phyloP scores from a whole-genome alignment of 2,888 invertebrate species.

The Drosophila affinis region DNA sequence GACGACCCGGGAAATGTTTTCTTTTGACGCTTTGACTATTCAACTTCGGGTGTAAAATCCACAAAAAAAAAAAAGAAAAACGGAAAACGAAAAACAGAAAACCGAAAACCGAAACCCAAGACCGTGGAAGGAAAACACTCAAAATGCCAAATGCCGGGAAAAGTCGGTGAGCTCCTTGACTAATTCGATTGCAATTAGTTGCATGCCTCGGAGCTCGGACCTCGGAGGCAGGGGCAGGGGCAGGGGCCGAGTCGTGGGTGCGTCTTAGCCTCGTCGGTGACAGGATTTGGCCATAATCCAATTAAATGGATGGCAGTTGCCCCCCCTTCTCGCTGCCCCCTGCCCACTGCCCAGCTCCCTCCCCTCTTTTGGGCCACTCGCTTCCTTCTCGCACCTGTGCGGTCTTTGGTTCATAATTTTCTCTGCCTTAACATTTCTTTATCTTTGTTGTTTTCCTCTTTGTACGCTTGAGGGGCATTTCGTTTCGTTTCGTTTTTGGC shows the following conservation, averaged over 20 bases:
- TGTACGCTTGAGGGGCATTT: conserved; percentile 6
- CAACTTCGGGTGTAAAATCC: conserved; percentile 23
- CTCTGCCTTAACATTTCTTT: conserved; percentile 16
- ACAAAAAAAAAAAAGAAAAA: conserved; percentile 12
- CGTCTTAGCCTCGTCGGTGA: conserved; percentile 59
- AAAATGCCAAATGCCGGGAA: conserved; percentile 39
- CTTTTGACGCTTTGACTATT: conserved; percentile 32
- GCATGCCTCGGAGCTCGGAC: conserved; percentile 37
- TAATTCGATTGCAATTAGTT: conserved; percentile 77
- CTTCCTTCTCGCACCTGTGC: conserved; percentile 76
- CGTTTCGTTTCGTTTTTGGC: conserved; percentile 43
- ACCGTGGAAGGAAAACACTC: not conserved
- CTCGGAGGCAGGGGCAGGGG: not conserved
- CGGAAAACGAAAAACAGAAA: conserved; percentile 7
- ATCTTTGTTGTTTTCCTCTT: conserved; percentile 11
- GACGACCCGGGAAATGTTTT: conserved; percentile 27
- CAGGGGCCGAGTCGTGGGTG: conserved; percentile 49
- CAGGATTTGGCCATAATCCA: conserved; percentile 78
- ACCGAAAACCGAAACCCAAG: not conserved
- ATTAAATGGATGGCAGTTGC: conserved; percentile 69
- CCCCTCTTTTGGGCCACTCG: conserved; percentile 28
- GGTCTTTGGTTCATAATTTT: conserved; percentile 51
- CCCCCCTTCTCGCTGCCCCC: not conserved
- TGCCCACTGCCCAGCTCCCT: not conserved
- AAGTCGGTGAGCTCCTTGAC: conserved; percentile 78